These are phyloP conservation scores for Automeris io DNA, from an alignment of 2,888 invertebrate genomes.

Conservation along the genomic window DNA sequence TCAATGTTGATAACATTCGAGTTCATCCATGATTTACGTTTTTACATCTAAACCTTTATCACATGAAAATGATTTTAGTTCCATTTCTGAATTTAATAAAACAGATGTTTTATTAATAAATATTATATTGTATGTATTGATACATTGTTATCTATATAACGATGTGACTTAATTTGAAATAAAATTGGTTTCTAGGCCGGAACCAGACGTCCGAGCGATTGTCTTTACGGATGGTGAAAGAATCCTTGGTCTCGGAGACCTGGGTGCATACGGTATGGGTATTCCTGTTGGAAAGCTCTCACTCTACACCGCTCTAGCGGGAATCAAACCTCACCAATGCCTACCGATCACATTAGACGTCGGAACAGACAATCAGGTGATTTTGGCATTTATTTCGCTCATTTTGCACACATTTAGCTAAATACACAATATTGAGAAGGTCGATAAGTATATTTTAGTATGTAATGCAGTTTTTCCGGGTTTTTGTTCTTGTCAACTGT, in stretches of 20 bases:
- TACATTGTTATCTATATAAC: too few species aligned
- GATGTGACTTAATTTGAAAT: constrained; percentile 1
- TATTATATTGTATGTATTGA: too few species aligned
- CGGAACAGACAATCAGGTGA: constrained; percentile 92
- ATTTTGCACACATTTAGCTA: too few species aligned
- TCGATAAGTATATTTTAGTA: too few species aligned
- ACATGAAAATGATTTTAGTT: too few species aligned
- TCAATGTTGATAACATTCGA: too few species aligned
- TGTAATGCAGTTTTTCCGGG: too few species aligned
- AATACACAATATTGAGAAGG: constrained; percentile 20
- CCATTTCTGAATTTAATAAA: too few species aligned
- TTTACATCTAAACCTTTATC: too few species aligned
- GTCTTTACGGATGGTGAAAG: constrained; percentile 98
- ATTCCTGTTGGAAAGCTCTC: constrained; percentile 98
- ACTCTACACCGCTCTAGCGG: constrained; percentile 96
- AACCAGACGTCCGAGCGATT: constrained; percentile 89
- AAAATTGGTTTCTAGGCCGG: constrained; percentile 78
- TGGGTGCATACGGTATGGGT: constrained; percentile 98
- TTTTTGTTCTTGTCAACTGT: too few species aligned
- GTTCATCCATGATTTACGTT: too few species aligned
- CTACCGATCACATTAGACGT: constrained; percentile 96
- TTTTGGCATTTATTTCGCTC: constrained; percentile 15
- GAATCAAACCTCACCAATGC: constrained; percentile 97
- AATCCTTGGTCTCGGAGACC: constrained; percentile 96
- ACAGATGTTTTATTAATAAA: too few species aligned